A percentile compares a stretch with the other conserved stretches of the same genome.
These are phyloP conservation scores for Nephrotoma appendiculata DNA, from an alignment of 2,888 invertebrate genomes.

Conservation along the genomic window DNA sequence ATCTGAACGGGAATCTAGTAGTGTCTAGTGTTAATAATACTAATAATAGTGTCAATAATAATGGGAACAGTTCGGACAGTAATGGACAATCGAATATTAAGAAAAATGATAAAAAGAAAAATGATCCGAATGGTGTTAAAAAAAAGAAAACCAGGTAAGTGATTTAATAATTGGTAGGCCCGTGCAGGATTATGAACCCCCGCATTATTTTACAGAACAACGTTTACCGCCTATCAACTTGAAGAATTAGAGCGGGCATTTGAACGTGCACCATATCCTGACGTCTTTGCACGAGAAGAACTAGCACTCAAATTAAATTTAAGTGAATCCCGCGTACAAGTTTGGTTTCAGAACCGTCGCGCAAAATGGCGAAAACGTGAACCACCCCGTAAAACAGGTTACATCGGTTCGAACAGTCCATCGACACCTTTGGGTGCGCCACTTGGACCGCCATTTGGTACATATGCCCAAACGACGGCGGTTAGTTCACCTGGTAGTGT, in stretches of 20 bases:
- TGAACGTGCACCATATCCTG: conserved; percentile 90
- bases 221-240: conserved; percentile 88
- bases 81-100: conserved; percentile 36
- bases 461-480: conserved; percentile 45
- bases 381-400: conserved; percentile 79
- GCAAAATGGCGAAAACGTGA: conserved; percentile 92
- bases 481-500: conserved; percentile 45
- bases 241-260: conserved; percentile 89
- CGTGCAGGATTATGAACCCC: not conserved
- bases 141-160: conserved; percentile 82
- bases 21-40: conserved; percentile 20
- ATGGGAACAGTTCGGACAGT: not conserved
- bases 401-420: conserved; percentile 55
- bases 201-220: conserved; percentile 52
- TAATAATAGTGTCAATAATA: conserved; percentile 23
- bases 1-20: conserved; percentile 10
- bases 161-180: not conserved
- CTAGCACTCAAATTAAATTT: conserved; percentile 79
- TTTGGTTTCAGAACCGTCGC: conserved; percentile 53
- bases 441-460: conserved; percentile 42
- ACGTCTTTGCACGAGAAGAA: conserved; percentile 90
- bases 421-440: conserved; percentile 41
- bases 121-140: conserved; percentile 73
- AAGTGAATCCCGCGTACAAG: conserved; percentile 60
- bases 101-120: conserved; percentile 67